These are phyloP conservation scores for Pandemis cinnamomeana DNA, from an alignment of 2,888 invertebrate genomes.

Conservation along the genomic window DNA sequence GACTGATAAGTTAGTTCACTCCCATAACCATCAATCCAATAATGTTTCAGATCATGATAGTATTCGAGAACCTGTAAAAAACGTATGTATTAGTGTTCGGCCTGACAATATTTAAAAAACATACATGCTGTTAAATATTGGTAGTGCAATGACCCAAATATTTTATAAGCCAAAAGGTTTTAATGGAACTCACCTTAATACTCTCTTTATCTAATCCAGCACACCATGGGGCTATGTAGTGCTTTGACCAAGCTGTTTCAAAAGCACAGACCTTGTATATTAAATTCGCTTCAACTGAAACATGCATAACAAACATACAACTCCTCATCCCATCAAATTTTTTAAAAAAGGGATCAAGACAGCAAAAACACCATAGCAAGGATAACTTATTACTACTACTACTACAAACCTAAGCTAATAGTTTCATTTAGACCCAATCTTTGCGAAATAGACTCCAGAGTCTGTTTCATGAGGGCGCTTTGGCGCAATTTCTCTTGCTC, in stretches of 20 bases:
- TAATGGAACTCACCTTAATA: conserved; percentile 69
- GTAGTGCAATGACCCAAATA: no score
- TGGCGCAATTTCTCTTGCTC: conserved; percentile 83
- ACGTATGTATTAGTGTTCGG: neutral
- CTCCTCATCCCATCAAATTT: neutral
- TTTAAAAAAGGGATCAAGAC: conserved; percentile 42
- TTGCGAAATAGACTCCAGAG: conserved; percentile 84
- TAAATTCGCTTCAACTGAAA: conserved; percentile 83
- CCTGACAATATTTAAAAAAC: no score
- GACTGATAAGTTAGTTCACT: conserved; percentile 88
- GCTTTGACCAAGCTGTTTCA: conserved; percentile 92
- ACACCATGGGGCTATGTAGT: conserved; percentile 91
- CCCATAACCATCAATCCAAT: conserved; percentile 93
- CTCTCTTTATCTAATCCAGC: conserved; percentile 86
- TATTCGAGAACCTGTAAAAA: conserved; percentile 88
- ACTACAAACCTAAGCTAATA: conserved; percentile 80
- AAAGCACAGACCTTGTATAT: conserved; percentile 91
- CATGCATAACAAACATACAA: conserved; percentile 29
- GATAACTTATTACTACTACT: conserved; percentile 26
- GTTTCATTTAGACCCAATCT: conserved; percentile 84
- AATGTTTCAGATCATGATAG: conserved; percentile 90
- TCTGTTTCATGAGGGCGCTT: conserved; percentile 83
- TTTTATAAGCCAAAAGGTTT: neutral
- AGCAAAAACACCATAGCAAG: conserved; percentile 68
- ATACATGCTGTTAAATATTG: no score